Percentiles rank a stretch among this genome's conserved stretches.
phyloP scores from a whole-genome alignment of 2,797 vertebrate species.

The Peromyscus attwateri region DNA sequence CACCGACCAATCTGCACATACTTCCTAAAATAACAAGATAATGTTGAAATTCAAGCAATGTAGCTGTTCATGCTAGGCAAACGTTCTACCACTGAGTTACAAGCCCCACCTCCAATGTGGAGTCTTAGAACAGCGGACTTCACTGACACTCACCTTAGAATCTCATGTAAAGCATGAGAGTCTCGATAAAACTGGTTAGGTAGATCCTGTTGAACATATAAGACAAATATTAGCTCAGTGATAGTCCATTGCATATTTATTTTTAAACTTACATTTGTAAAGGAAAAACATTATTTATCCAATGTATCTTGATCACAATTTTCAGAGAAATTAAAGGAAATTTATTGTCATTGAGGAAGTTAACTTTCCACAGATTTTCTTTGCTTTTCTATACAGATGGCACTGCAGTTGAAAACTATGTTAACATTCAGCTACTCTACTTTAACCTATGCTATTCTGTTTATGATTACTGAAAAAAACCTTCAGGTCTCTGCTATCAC shows the following conservation, averaged over 20 bases:
- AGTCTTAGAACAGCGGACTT: background rate
- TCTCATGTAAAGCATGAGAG: constrained; percentile 92
- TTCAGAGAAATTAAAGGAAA: constrained; percentile 45
- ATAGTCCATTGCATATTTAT: constrained; percentile 40
- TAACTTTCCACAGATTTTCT: constrained; percentile 48
- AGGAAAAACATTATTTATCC: constrained; percentile 8
- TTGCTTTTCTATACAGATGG: constrained; percentile 8
- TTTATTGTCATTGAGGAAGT: background rate
- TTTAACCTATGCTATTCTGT: background rate
- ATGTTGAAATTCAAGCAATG: background rate
- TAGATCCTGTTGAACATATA: constrained; percentile 92
- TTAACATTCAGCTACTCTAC: background rate
- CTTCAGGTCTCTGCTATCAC: constrained; percentile 15
- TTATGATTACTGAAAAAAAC: background rate
- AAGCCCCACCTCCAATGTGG: background rate
- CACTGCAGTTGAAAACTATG: background rate
- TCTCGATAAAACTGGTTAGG: constrained; percentile 98
- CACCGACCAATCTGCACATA: constrained; percentile 91
- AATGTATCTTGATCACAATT: constrained; percentile 9
- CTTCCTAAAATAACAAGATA: constrained; percentile 86
- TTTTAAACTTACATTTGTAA: constrained; percentile 45
- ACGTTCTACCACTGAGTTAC: background rate
- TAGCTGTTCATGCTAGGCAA: background rate
- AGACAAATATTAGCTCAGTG: constrained; percentile 59
- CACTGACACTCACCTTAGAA: constrained; percentile 92